Percentiles rank a stretch among this genome's conserved stretches.
Conservation (phyloP, 1,140 invertebrate species). For the Drosophila rhopaloa region DNA sequence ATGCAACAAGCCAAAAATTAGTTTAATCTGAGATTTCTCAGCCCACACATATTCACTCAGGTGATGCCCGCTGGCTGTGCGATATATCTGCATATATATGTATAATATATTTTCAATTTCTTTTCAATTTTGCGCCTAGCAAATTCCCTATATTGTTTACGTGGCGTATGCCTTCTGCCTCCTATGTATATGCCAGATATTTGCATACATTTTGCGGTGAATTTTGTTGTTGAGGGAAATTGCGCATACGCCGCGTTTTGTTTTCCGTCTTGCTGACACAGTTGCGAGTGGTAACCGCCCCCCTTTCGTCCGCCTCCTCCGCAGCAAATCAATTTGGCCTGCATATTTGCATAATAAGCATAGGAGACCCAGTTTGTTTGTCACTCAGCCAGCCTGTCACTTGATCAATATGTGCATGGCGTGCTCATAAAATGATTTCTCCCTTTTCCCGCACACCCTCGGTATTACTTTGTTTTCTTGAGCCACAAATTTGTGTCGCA, state of each 20-base stretch:
- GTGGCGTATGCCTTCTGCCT: constrained; percentile 63
- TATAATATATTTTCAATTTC: constrained; percentile 49
- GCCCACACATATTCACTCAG: constrained; percentile 33
- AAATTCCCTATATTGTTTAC: constrained; percentile 68
- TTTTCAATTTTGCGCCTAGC: constrained; percentile 77
- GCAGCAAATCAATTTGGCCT: constrained; percentile 70
- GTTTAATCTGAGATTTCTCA: constrained; percentile 76
- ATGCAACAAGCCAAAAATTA: constrained; percentile 74
- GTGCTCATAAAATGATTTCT: constrained; percentile 73
- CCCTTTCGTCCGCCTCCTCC: constrained; percentile 9
- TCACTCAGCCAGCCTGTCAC: constrained; percentile 77
- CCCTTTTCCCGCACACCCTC: not conserved
- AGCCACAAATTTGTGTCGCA: constrained; percentile 65
- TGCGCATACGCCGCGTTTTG: constrained; percentile 80
- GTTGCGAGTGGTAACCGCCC: constrained; percentile 46
- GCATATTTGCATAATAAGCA: constrained; percentile 81
- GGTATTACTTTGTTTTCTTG: constrained; percentile 75
- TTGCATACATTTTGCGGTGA: constrained; percentile 70
- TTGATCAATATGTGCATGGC: constrained; percentile 82
- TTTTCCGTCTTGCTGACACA: constrained; percentile 72
- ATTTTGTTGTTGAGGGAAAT: constrained; percentile 60
- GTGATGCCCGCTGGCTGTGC: constrained; percentile 63
- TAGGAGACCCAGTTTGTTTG: constrained; percentile 70
- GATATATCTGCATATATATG: constrained; percentile 60
- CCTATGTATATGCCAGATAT: constrained; percentile 52